Base-by-base conservation (phyloP, 2,113 vertebrate genomes). In the Saguinus imperator region DNA sequence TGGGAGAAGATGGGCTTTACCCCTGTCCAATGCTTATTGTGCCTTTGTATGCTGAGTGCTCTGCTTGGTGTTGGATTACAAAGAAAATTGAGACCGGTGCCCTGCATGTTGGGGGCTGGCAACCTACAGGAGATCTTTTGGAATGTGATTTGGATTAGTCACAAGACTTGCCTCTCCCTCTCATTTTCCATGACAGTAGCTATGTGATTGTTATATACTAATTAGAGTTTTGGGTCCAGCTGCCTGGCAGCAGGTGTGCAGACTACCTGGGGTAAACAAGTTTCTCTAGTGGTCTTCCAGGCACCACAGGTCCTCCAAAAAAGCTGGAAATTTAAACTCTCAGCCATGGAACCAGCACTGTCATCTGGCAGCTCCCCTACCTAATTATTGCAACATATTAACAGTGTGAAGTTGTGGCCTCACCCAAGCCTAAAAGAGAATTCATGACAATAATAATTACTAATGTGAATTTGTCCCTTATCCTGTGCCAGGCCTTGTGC, bases 231-330 rank as follows among this genome's bases (percentile, higher is more conserved):
- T 55, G 87, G 83, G 76, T 87, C 81, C 50, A 48, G 76, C 17
- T 84, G 85, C 70, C 37, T 66, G 20, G 76, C n/a, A 85, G 73
- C 79, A 87, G 84, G 40, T 95, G 68, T 83, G 61, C 55, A 83
- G 85, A 45, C 73, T 55, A 89, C 58, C 18, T 5, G 87, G 48
- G n/a, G 66, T 66, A 70, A 86, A 66, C 14, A 66, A 57, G 29
- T 64, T 45, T 92, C n/a, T 45, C 40, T 92, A 58, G 75, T 88
- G 40, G 13, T 77, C 80, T n/a, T 96, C 66, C 58, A 96, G 80
- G 64, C 45, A 55, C 6, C 64, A 23, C 8, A 20, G 52, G 13
- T 37, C 87, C 76, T 66, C 21, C 29, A 84, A 57, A 70, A 70
- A 85, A 55, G 23, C 16, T 76, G 58, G 43, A 76, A 76, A 32